Conservation (phyloP, 2,113 vertebrate species). For the Scopus umbretta region DNA sequence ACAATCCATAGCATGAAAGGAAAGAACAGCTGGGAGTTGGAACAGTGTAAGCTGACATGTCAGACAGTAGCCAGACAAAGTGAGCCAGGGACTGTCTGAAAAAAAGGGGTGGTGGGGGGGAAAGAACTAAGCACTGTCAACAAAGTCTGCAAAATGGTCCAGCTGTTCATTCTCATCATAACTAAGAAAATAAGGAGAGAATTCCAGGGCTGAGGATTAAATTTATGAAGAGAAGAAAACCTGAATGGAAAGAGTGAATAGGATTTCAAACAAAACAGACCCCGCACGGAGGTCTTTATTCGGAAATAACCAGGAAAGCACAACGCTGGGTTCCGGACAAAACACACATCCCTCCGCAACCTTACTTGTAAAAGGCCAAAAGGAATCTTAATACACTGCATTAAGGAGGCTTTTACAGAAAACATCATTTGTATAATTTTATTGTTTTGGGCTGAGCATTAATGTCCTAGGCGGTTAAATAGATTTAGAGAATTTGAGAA, state of each 20-base stretch:
- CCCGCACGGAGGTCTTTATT: neutral
- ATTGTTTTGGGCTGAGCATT: neutral
- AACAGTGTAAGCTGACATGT: slow-evolving; percentile 69
- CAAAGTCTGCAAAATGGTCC: slow-evolving; percentile 56
- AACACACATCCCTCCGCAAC: neutral
- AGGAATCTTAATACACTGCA: neutral
- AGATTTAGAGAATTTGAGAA: slow-evolving; percentile 22
- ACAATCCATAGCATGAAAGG: slow-evolving; percentile 70
- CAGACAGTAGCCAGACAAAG: slow-evolving; percentile 79
- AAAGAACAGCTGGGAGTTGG: slow-evolving; percentile 74
- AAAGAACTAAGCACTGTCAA: slow-evolving; percentile 51
- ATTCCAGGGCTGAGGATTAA: slow-evolving; percentile 45
- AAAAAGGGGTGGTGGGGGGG: neutral
- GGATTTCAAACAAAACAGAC: slow-evolving; percentile 32
- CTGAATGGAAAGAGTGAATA: slow-evolving; percentile 34
- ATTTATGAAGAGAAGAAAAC: slow-evolving; percentile 42
- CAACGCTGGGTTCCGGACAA: neutral
- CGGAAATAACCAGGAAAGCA: neutral
- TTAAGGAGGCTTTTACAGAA: neutral
- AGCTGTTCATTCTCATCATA: slow-evolving; percentile 68
- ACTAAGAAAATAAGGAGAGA: slow-evolving; percentile 52
- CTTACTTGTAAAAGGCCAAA: neutral
- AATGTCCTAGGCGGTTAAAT: neutral
- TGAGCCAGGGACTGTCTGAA: slow-evolving; percentile 65
- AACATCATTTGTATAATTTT: neutral